Evolutionary conservation across 64 coral and sea anemone species (phyloP).

Genomic region (Trachythela sp.): DNA sequence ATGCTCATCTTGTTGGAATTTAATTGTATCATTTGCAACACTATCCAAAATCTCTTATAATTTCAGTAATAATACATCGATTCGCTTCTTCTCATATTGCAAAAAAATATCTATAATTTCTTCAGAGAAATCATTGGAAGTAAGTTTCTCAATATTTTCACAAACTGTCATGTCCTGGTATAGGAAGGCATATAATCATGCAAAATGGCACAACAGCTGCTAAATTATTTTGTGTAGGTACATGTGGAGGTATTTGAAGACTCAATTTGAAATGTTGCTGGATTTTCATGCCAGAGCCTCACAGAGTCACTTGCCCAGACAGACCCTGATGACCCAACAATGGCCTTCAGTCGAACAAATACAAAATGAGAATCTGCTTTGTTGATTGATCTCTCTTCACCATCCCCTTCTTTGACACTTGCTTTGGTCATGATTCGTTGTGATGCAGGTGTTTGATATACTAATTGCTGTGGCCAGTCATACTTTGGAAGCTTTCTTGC

Average conservation of each 20-base stretch:
- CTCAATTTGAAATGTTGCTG: background rate
- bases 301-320: background rate
- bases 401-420: background rate
- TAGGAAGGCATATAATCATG: background rate
- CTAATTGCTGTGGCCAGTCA: background rate
- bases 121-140: no score
- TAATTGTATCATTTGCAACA: no score
- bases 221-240: background rate
- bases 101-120: no score
- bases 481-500: background rate
- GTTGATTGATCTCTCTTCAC: background rate
- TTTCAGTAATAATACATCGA: background rate
- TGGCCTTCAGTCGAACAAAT: background rate
- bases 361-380: background rate
- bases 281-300: background rate
- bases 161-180: background rate
- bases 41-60: background rate
- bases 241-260: background rate
- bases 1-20: no score
- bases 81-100: background rate
- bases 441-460: background rate
- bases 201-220: background rate
- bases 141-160: background rate
- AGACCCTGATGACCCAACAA: background rate
- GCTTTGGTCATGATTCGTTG: background rate